phyloP scores from a whole-genome alignment of 2,797 vertebrate genomes.

The Coracias cyanogaster region DNA sequence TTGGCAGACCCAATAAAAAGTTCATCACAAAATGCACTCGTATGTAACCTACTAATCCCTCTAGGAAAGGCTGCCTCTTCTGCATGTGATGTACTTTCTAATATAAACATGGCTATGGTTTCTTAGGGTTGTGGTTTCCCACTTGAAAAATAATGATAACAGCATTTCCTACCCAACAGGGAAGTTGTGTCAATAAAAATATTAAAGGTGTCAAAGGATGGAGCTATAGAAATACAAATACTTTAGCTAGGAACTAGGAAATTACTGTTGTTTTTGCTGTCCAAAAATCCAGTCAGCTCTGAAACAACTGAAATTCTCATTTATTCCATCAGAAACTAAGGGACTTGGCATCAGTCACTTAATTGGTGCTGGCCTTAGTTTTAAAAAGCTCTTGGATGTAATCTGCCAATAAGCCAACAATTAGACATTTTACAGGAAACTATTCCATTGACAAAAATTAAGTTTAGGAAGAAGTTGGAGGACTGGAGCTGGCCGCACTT shows the following conservation, averaged over 20 bases:
- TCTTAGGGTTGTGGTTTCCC: neutral
- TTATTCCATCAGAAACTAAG: constrained; percentile 32
- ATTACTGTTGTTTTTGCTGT: neutral
- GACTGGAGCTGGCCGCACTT: constrained; percentile 39
- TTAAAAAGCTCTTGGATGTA: neutral
- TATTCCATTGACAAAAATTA: constrained; percentile 66
- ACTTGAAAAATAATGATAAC: neutral
- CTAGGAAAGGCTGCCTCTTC: neutral
- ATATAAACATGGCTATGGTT: neutral
- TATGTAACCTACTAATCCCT: neutral
- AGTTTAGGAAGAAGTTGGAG: constrained; percentile 31
- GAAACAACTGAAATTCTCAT: constrained; percentile 39
- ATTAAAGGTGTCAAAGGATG: neutral
- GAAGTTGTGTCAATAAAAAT: neutral
- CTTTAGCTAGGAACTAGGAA: neutral
- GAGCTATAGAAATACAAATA: neutral
- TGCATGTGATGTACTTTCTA: neutral
- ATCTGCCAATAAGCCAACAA: constrained; percentile 33
- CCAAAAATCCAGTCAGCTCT: neutral
- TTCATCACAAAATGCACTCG: neutral
- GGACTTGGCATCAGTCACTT: constrained; percentile 13
- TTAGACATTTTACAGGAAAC: constrained; percentile 51
- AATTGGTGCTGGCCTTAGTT: constrained; percentile 27
- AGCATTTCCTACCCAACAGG: neutral
- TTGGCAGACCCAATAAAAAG: neutral